Base-by-base conservation (phyloP, 92 coral and sea anemone genomes). In the Porites lobata region DNA sequence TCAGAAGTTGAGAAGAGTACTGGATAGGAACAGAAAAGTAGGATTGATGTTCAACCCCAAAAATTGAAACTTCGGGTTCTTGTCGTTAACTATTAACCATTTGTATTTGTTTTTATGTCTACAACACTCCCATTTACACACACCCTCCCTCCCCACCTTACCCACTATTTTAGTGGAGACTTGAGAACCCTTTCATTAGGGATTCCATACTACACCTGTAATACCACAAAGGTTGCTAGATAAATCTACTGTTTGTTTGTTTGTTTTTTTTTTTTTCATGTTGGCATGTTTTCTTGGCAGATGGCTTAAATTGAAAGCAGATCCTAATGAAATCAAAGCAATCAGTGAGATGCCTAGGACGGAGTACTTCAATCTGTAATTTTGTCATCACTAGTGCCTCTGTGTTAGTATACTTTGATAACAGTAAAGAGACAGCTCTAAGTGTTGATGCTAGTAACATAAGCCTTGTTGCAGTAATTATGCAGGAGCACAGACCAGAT, bases 271-370 rank as follows among this genome's bases (percentile, higher is more conserved):
- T 38, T 38, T 38, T 38, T 38, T 38, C 43, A 72, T 73, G 87
- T 83, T 50, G 87, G 87, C 87, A 83, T 13, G 13, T 14, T 19
- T 69, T 83, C 22, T 51, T 80, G 2, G 26, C 90, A 18, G 69
- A 79, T 50, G 91, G 93, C 13, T 38, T 38, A 38, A 38, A 38
- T 78, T 86, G 52, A 78, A 78, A 64, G 78, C 91, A 57, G 82
- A 90, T 56, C 91, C 87, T 1, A 85, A 58, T 20, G 83, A 88
- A 38, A 62, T 87, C 7, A 81, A 69, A 26, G 90, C 90, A 9
- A 87, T 73, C 7, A 24, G 9, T 10, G 91, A 84, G 9, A 82
- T 87, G 91, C 91, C 91, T 91, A 90, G 50, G 91, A 86, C 56
- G 29, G 53, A 5, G 87, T 88, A 6, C 86, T 90, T 69, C 78